Base-by-base conservation (phyloP, 1,140 invertebrate species). In the Caenorhabditis inopinata region DNA sequence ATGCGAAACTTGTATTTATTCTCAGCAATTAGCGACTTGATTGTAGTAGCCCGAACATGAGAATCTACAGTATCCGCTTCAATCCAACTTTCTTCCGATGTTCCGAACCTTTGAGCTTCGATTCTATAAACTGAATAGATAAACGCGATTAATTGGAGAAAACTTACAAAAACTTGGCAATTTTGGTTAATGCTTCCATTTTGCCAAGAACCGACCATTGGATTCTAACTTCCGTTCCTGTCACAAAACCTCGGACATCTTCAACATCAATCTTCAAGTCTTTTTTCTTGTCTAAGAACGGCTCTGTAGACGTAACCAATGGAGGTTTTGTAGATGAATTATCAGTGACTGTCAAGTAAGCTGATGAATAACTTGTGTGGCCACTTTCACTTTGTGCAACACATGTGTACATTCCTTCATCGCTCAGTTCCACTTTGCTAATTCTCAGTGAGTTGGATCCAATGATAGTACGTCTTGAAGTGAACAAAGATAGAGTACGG, bases 361-460 rank as follows among this genome's bases (percentile, higher is more conserved):
- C 84, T 5, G 29, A 79, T n/a, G 53, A 82, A 23, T 27, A 42
- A 38, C 51, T 51, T 48, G 62, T 58, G 12, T 78, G 45, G 14
- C 74, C 49, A 21, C 46, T 74, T 38, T 75, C 68, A 49, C 82
- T 85, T 23, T 46, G 79, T 6, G 49, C 84, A 23, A 78, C 78
- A 74, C 84, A 85, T 1, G 84, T 85, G 48, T 85, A 85, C 46
- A 75, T 79, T 21, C 84, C 84, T 29, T 78, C 83, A 42, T 85
- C 84, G 9, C 16, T 14, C 14, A 51, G 21, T 18, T 62, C 47
- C 1, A 85, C 79, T 29, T 82, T 46, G 11, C 27, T 32, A 16
- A 85, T 85, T 47, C 75, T 35, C 0, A 85, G 35, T 0, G 84
- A 75, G 18, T 85, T 83, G 12, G 82, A 78, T 5, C 84, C 84